Base-by-base conservation (phyloP, 2,888 invertebrate genomes). In the Baronia brevicornis region DNA sequence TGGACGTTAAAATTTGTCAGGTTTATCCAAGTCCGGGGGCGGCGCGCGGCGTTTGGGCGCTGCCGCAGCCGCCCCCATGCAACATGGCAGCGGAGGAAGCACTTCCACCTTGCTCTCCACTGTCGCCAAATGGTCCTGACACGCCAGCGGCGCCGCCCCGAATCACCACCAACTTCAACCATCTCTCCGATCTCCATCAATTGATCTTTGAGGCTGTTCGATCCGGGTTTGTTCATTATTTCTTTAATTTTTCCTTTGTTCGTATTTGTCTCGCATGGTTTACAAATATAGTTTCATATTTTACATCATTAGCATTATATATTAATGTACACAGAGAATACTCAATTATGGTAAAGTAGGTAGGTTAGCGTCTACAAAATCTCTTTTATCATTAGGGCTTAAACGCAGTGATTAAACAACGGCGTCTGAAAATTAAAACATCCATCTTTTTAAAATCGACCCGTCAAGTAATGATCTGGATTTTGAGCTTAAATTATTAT, bases 11-110 rank as follows among this genome's bases (percentile, higher is more conserved):
- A n/a, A 23, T 23, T 4, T 33, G 32, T 5, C 45, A 89, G 84
- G 91, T 92, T 79, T 91, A 90, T 71, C 92, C 94, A 44, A 93
- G 93, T 78, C 93, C 93, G 84, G 94, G 94, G 88, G 91, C 92
- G 78, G 94, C 94, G 82, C 92, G 92, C 72, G 94, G 92, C 78
- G 93, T 94, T 69, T 94, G 94, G 94, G 93, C 93, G 74, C 86
- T 93, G 87, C 90, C 91, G 84, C 87, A 87, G 84, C 91, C 90
- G 80, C 90, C 90, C 69, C 90, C 91, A 47, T 92, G 91, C 82
- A 89, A 90, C 56, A 92, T 92, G 91, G 90, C 90, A 38, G 90
- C 90, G 2, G 91, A 91, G 47, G 90, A 88, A 50, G 56, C 78
- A 4, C 60, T 80, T 39, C 79, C 80, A 0, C 78, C 79, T 5